phyloP scores from a whole-genome alignment of 1,140 invertebrate genomes.

The Aphelenchoides besseyi region DNA sequence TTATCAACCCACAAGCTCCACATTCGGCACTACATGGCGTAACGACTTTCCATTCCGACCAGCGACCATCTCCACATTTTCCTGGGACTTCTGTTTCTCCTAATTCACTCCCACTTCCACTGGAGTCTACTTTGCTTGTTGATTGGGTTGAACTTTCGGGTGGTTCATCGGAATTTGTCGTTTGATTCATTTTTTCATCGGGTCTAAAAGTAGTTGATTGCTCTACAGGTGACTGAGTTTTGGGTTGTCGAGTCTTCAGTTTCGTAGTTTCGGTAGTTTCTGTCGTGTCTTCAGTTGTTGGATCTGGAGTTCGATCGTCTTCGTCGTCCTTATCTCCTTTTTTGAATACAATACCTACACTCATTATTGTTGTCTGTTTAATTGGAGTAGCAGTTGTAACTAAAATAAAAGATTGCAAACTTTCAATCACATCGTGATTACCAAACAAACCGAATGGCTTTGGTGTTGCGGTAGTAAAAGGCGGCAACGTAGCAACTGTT shows the following conservation, averaged over 20 bases:
- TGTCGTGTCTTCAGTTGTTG: background rate
- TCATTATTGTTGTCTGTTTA: background rate
- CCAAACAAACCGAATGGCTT: background rate
- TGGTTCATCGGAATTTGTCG: slow-evolving; percentile 4
- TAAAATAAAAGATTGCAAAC: background rate
- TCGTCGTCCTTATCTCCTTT: background rate
- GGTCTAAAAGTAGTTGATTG: background rate
- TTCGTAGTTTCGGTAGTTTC: background rate
- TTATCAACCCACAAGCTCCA: slow-evolving; percentile 43
- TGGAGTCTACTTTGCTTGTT: background rate
- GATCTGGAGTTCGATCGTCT: background rate
- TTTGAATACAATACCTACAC: background rate
- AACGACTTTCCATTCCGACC: slow-evolving; percentile 38
- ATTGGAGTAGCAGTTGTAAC: background rate
- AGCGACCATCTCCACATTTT: slow-evolving; percentile 27
- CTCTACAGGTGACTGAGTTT: background rate
- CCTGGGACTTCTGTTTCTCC: background rate
- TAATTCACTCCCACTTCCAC: background rate
- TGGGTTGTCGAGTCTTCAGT: background rate
- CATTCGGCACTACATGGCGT: slow-evolving; percentile 36
- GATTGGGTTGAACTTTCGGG: background rate
- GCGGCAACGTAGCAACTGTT: background rate
- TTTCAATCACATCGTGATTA: background rate
- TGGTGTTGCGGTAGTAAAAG: too few species aligned
- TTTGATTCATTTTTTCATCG: background rate